Evolutionary conservation across 2,113 vertebrate species (phyloP).

Genomic region (Rhadina sibilatrix): DNA sequence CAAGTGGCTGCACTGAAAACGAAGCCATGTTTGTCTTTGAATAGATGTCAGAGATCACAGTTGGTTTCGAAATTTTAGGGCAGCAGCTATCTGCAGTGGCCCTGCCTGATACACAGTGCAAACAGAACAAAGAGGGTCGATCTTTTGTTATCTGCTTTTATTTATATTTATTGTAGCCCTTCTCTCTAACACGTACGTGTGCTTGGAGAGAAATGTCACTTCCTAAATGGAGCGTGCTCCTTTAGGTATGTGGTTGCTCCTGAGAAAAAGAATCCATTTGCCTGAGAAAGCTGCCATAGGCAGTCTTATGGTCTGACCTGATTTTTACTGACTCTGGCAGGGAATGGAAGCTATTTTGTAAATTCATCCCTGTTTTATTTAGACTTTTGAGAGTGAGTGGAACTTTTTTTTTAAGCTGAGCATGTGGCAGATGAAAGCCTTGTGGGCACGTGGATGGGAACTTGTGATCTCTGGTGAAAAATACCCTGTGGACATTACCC

Average conservation of each 20-base stretch:
- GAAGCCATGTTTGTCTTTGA: background rate
- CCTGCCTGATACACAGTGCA: background rate
- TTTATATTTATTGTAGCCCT: background rate
- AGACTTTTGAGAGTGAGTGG: background rate
- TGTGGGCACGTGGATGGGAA: background rate
- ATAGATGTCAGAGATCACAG: slow-evolving; percentile 1
- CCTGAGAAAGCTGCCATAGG: background rate
- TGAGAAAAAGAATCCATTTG: background rate
- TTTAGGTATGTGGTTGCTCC: background rate
- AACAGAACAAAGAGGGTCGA: background rate
- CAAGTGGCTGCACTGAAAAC: background rate
- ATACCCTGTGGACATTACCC: background rate
- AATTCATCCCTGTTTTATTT: background rate
- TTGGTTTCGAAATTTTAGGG: background rate
- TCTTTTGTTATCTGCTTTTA: background rate
- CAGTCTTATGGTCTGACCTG: background rate
- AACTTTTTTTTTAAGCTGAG: background rate
- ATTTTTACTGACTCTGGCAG: background rate
- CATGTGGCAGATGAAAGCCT: background rate
- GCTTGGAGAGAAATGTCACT: background rate
- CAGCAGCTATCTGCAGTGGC: background rate
- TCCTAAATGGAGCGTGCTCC: background rate
- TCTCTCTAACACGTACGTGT: fast-evolving
- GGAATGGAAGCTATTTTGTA: background rate
- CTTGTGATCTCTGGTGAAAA: background rate